Percentiles rank a stretch among this genome's conserved stretches.
Conservation (phyloP, 2,113 vertebrate genomes). For the Barnardius zonarius region DNA sequence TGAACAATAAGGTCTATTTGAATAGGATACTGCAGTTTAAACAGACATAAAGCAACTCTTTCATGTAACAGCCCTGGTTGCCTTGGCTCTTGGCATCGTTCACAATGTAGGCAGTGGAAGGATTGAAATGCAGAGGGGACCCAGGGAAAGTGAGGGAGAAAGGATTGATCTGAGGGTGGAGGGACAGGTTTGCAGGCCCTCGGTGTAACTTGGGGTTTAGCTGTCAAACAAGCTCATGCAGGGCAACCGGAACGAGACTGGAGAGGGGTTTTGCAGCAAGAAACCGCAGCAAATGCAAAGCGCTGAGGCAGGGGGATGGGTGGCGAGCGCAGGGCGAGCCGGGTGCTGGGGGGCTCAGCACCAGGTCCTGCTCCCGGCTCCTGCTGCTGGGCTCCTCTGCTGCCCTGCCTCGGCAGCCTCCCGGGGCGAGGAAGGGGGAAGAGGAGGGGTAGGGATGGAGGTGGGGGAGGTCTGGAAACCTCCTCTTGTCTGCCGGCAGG, state of each 20-base stretch:
- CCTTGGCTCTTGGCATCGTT: conserved; percentile 60
- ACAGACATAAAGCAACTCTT: conserved; percentile 67
- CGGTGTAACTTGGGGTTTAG: conserved; percentile 9
- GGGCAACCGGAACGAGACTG: neutral
- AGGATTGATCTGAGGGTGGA: conserved; percentile 4
- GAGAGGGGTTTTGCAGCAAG: conserved; percentile 21
- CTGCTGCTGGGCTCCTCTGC: neutral
- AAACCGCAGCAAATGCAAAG: conserved; percentile 24
- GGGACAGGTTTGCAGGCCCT: conserved; percentile 31
- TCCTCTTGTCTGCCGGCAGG: neutral
- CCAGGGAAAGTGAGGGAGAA: neutral
- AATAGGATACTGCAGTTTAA: conserved; percentile 31
- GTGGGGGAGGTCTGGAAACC: neutral
- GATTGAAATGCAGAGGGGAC: conserved; percentile 58
- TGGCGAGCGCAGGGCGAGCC: neutral
- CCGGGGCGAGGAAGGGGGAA: too few species aligned
- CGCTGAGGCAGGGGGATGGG: neutral
- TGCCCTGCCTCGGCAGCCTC: neutral
- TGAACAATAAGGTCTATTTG: conserved; percentile 16
- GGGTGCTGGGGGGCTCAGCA: neutral
- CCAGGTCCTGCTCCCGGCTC: neutral
- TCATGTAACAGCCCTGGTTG: conserved; percentile 60
- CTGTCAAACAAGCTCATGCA: conserved; percentile 54
- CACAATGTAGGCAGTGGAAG: conserved; percentile 31
- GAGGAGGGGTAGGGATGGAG: neutral